Base-by-base conservation (phyloP, 2,797 vertebrate genomes). In the Phrynocephalus guinanensis region DNA sequence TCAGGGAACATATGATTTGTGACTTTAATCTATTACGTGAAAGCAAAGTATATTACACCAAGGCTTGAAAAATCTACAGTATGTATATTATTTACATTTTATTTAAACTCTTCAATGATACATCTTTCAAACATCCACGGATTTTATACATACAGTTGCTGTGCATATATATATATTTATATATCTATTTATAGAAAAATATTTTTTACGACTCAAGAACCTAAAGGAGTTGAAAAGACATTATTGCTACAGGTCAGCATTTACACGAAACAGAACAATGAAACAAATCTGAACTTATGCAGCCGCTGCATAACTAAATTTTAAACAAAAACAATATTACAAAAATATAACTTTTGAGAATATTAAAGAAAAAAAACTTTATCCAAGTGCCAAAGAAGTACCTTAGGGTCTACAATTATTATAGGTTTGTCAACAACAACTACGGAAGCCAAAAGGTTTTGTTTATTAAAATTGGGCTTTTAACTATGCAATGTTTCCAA, bases 321-420 rank as follows among this genome's bases (percentile, higher is more conserved):
- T 93, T 95, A 88, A 94, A 28, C 88, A 94, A 91, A 91, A 92
- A 93, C 90, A 88, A 96, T 97, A 96, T 94, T 97, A 97, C 96
- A 97, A 97, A 97, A 97, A 97, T 97, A 97, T 97, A 97, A 96
- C 96, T 97, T 97, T 96, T 94, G 94, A 95, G 92, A 95, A 95
- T 90, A 1, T 95, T 95, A 93, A 95, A 96, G 33, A 20, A 9
- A 30, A 44, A 93, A 94, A 85, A 94, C 95, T 95, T 95, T 92
- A 94, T 90, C 92, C 95, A 96, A 95, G 95, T 94, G 95, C 96
- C 95, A 48, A 85, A 95, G 93, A 96, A 97, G 97, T 97, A 97
- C 97, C 97, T 90, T 95, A 89, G 95, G 93, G 92, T 91, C 91
- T 94, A 95, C 79, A 94, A 91, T 94, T 85, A 94, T 91, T 90